These are phyloP conservation scores for Suillia variegata DNA, from an alignment of 2,888 invertebrate genomes.

Conservation along the genomic window DNA sequence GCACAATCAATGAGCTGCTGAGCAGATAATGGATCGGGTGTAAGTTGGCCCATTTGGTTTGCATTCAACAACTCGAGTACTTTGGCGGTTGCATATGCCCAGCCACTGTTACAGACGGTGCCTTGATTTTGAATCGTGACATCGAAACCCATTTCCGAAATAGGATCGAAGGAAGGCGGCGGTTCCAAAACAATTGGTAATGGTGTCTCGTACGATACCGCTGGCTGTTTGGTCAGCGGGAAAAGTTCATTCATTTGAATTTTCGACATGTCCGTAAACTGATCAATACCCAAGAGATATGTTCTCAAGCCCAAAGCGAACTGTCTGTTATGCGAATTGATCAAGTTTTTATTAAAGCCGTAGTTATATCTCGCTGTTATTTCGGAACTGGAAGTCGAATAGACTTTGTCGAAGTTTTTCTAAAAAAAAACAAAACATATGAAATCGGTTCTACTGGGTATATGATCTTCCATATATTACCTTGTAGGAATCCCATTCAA, in stretches of 20 bases:
- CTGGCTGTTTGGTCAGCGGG: slow-evolving; percentile 31
- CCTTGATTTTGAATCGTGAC: slow-evolving; percentile 34
- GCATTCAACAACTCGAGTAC: slow-evolving; percentile 39
- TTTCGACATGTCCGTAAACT: slow-evolving; percentile 43
- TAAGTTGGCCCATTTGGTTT: slow-evolving; percentile 5
- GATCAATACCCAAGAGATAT: slow-evolving; percentile 36
- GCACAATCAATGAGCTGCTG: slow-evolving; percentile 88
- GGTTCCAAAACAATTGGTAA: slow-evolving; percentile 13
- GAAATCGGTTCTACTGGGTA: no score
- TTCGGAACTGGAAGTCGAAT: slow-evolving; percentile 11
- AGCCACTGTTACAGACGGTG: slow-evolving; percentile 44
- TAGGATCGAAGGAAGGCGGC: slow-evolving; percentile 13
- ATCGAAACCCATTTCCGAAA: slow-evolving; percentile 15
- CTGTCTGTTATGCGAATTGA: slow-evolving; percentile 37
- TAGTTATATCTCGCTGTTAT: slow-evolving; percentile 41
- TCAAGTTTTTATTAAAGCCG: slow-evolving; percentile 36
- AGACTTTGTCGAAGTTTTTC: slow-evolving; percentile 17
- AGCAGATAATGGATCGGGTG: slow-evolving; percentile 70
- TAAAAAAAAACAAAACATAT: no score
- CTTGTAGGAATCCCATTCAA: no score
- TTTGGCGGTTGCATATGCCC: slow-evolving; percentile 47
- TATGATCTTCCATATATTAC: no score
- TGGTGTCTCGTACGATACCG: not conserved
- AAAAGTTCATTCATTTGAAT: slow-evolving; percentile 39
- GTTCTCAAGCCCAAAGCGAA: slow-evolving; percentile 24